Evolutionary conservation across 2,797 vertebrate species (phyloP).

Genomic region (Crenichthys baileyi): DNA sequence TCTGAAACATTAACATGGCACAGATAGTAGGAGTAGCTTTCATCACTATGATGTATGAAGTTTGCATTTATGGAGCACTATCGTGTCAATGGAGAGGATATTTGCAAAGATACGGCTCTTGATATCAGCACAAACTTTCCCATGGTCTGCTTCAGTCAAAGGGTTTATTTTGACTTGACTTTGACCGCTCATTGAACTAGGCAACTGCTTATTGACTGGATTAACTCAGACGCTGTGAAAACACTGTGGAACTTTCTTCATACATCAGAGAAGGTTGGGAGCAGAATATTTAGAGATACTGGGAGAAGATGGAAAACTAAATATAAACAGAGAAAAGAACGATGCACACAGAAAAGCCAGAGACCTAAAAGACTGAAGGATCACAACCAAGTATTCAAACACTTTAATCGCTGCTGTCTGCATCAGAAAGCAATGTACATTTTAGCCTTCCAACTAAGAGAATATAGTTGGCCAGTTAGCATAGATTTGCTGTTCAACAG

Average conservation of each 20-base stretch:
- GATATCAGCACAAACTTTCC: conserved; percentile 41
- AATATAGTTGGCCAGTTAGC: conserved; percentile 40
- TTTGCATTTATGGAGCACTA: conserved; percentile 13
- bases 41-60: background rate
- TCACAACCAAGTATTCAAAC: conserved; percentile 36
- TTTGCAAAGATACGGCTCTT: conserved; percentile 8
- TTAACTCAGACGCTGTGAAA: conserved; percentile 55
- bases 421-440: conserved; percentile 35
- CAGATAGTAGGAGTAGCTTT: background rate
- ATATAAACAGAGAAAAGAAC: conserved; percentile 16
- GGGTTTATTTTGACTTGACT: conserved; percentile 53
- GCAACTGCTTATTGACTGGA: conserved; percentile 63
- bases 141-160: conserved; percentile 30
- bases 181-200: conserved; percentile 65
- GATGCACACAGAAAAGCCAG: conserved; percentile 25
- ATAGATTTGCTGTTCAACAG: conserved; percentile 57
- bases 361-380: conserved; percentile 34
- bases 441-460: conserved; percentile 34
- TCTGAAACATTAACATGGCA: background rate
- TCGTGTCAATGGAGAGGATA: background rate
- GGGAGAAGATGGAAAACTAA: conserved; percentile 24
- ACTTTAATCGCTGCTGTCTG: conserved; percentile 50
- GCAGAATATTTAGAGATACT: conserved; percentile 18
- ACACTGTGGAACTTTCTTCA: conserved; percentile 48
- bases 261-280: conserved; percentile 29